Evolutionary conservation across 2,888 invertebrate species (phyloP), one percentile per base, ranked within the genome.

Genomic region (Troides aeacus): DNA sequence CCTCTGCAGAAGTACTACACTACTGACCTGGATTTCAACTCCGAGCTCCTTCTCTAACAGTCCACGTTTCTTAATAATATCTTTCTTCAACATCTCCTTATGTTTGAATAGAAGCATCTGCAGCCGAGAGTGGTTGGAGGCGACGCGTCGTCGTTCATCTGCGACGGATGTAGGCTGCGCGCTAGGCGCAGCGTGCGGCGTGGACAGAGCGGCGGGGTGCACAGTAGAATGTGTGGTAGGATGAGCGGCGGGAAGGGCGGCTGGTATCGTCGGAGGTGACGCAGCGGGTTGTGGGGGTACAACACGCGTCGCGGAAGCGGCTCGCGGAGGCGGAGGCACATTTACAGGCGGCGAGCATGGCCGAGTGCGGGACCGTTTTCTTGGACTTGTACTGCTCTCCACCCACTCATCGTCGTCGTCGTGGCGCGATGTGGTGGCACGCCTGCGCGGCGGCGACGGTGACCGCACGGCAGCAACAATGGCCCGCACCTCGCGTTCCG

Each of bases 11-110:
- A 42, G 2, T 42, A 10, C 46, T 46, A 12, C 18, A 18, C 58
- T 73, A 95, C 95, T 95, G 74, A 95, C 95, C 95, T 97, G 97
- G 82, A 99, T 98, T 84, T 98, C 97, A 73, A 96, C 95, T 79
- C 97, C 97, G 70, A 99, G 93, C 84, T 97, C 97, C 78, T 97
- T 97, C 82, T 98, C 98, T 69, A 99, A 94, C 21, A 97, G 89
- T 1, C 97, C 97, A 75, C 99, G 93, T 83, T 98, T 98, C 80
- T 97, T 96, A 73, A 98, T 94, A 74, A 99, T 99, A 80, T 98
- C 98, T 82, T 97, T 98, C 86, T 98, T 98, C 63, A 99, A 94
- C 77, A 96, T 92, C 85, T 98, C 98, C 83, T 98, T 98, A 79
- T 98, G 98, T 78, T 97, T 95, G 85, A 96, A 96, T 30, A 98